Base-by-base conservation (phyloP, 2,113 vertebrate genomes). In the Heteronetta atricapilla region DNA sequence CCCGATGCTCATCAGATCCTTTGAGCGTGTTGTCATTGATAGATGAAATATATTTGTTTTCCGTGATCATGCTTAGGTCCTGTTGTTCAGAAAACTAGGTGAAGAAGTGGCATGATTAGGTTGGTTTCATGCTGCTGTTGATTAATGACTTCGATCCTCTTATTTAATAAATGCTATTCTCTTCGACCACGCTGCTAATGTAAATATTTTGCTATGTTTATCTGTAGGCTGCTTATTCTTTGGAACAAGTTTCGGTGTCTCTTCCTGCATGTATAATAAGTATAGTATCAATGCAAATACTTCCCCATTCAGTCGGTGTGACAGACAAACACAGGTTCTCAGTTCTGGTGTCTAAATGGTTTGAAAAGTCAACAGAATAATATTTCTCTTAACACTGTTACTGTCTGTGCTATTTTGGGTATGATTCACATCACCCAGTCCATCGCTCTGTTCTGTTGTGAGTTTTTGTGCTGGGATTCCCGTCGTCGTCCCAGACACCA, bases 121-220 rank as follows among this genome's bases (percentile, higher is more conserved):
- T 95, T 94, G 38, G 40, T 86, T 38, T 90, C 88, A 55, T 36
- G 46, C 58, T 78, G 11, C 34, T 86, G 23, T 44, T 96, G 90
- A 94, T 90, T 96, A 91, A 91, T 90, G 33, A 58, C 28, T 94
- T 76, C 20, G 58, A 44, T 88, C 63, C 42, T 63, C 88, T 81
- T 95, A 72, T 93, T 94, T 84, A 88, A 92, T 90, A 93, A 86
- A 60, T 50, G 48, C 29, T 86, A 1, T 84, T 95, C 88, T 79
- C 58, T 46, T 68, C 70, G 79, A 67, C 90, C 44, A 58, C 44
- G 44, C 46, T 55, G 66, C 64, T 83, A 50, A 78, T 78, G 76
- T 93, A 93, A 94, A 81, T 93, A 75, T 88, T 94, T 95, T 88
- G 48, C 62, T 59, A 1, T 56, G 68, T 74, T 88, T 93, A n/a